Evolutionary conservation across 2,113 vertebrate species (phyloP), one percentile per base, ranked within the genome.

Genomic region (Osmerus mordax): DNA sequence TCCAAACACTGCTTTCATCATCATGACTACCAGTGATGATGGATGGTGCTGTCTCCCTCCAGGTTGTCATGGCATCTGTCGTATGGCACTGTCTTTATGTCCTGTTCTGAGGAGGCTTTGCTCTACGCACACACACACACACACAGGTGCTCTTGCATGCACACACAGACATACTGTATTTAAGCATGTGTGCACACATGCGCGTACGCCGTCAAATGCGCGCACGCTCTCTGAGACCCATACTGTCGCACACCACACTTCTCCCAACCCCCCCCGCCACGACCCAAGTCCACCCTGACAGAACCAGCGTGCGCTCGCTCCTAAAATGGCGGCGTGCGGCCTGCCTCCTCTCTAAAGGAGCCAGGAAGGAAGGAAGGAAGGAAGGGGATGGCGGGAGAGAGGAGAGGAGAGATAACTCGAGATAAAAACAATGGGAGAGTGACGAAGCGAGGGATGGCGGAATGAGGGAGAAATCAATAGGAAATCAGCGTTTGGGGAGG

Each of bases 401-500:
- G 19, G 78, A 76, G 78, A 70, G 74, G 73, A 75, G 84, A 89
- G 91, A 94, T 94, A 94, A 90, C 93, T 90, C 91, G 92, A 94
- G 94, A 88, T 95, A 94, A 95, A 94, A 95, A 93, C 91, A 93
- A 93, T 86, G 88, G 83, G 87, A 71, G 86, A 92, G 84, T 94
- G 95, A 96, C 92, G 93, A 92, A 90, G 87, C 85, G 88, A 91
- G 90, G 91, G 92, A 92, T 91, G 92, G 93, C 88, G 90, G 90
- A 92, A 91, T 92, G 83, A 92, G 79, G 89, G 85, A 93, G 93
- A 97, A 98, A 99, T 99, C 96, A 87, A 98, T 98, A 96, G 76
- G 91, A 96, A 96, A 98, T 98, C 96, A 97, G 96, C 87, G 91
- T 94, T 95, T 93, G 87, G 92, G 94, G 94, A 94, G 94, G 94